Evolutionary conservation across 2,888 invertebrate species (phyloP).

Genomic region (Agapostemon virescens): DNA sequence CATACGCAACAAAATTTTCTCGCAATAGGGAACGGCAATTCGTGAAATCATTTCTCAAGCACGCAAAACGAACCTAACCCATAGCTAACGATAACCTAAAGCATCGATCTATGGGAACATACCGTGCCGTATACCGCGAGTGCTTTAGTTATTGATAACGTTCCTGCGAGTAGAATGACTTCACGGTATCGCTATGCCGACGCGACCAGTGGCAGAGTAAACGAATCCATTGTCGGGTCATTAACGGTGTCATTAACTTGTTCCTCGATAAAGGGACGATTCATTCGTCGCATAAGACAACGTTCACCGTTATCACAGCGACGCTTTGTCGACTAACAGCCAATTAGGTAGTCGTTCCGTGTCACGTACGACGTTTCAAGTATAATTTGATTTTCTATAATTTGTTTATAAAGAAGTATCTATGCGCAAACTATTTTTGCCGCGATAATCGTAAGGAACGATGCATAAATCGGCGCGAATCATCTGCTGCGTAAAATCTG

Average conservation of each 20-base stretch:
- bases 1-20: conserved; percentile 2
- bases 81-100: neutral
- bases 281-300: neutral
- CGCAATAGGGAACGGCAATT: neutral
- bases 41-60: conserved; percentile 9
- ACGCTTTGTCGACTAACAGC: neutral
- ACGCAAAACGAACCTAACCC: neutral
- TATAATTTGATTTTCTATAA: neutral
- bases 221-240: conserved; percentile 23
- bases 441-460: neutral
- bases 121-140: too few relatives aligned
- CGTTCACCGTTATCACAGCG: neutral
- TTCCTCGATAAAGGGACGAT: neutral
- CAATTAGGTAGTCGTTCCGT: neutral
- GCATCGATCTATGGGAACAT: too few relatives aligned
- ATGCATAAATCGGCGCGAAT: neutral
- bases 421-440: neutral
- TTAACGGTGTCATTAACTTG: conserved; percentile 29
- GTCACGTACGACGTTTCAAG: neutral
- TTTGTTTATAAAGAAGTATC: too few relatives aligned
- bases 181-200: neutral
- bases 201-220: neutral
- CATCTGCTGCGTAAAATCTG: neutral
- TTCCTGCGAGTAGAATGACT: neutral
- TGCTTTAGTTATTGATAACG: too few relatives aligned